Percentiles rank a stretch among this genome's conserved stretches.
Conservation (phyloP, 2,888 invertebrate genomes). For the Epistrophe eligans region DNA sequence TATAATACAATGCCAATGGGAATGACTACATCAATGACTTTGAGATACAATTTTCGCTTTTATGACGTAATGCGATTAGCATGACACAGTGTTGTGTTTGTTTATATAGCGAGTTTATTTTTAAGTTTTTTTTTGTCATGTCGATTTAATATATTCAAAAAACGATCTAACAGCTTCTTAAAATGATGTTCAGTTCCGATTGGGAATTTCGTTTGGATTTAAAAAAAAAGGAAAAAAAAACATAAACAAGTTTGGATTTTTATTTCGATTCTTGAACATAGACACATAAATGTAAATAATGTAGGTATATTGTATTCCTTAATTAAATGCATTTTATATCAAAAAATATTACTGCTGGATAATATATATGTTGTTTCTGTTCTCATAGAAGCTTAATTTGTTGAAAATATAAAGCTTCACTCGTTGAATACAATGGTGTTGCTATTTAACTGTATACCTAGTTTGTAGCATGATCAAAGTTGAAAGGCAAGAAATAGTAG, state of each 20-base stretch:
- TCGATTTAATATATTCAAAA: neutral
- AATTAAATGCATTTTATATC: neutral
- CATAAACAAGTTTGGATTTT: neutral
- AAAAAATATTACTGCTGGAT: neutral
- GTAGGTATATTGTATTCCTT: too few relatives aligned
- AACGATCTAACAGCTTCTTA: neutral
- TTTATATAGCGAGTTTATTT: constrained; percentile 53
- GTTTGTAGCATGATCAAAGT: too few relatives aligned
- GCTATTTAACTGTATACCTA: too few relatives aligned
- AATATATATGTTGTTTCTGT: neutral
- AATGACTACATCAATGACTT: constrained; percentile 64
- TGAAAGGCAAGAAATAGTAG: too few relatives aligned
- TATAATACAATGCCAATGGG: constrained; percentile 40
- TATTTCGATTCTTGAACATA: neutral
- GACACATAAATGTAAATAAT: too few relatives aligned
- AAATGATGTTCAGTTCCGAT: neutral
- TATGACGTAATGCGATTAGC: constrained; percentile 67
- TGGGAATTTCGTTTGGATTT: neutral
- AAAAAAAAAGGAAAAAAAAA: neutral
- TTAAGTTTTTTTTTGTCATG: constrained; percentile 35
- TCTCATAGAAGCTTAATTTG: neutral
- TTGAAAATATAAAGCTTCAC: neutral
- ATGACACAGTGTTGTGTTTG: constrained; percentile 65
- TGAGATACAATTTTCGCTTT: constrained; percentile 30
- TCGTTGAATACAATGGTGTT: too few relatives aligned